These are phyloP conservation scores for Rutilus rutilus DNA, from an alignment of 2,113 vertebrate genomes.

Conservation along the genomic window DNA sequence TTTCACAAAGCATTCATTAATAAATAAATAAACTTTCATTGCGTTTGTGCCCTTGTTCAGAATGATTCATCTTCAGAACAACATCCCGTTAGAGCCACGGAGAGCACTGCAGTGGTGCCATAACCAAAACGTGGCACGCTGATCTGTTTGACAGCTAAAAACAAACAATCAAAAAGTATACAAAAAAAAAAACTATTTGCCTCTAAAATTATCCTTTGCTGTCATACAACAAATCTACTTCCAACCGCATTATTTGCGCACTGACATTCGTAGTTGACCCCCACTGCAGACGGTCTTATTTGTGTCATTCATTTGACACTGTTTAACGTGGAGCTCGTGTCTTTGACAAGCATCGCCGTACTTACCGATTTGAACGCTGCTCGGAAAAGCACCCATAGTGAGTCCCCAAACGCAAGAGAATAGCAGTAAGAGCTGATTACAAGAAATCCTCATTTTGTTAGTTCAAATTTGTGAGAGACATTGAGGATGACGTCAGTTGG, in stretches of 20 bases:
- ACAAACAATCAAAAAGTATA: conserved; percentile 32
- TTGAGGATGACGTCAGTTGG: conserved; percentile 79
- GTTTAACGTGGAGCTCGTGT: not conserved
- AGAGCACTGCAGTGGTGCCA: conserved; percentile 75
- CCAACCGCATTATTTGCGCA: conserved; percentile 13
- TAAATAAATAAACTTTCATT: conserved; percentile 29
- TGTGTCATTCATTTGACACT: conserved; percentile 13
- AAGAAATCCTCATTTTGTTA: conserved; percentile 98
- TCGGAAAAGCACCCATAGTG: conserved; percentile 98
- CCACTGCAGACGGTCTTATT: conserved; percentile 2
- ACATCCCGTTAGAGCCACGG: conserved; percentile 36
- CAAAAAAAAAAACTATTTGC: not conserved
- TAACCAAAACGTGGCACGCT: conserved; percentile 57
- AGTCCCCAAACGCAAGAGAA: conserved; percentile 96
- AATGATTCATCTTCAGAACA: conserved; percentile 22
- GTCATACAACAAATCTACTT: conserved; percentile 16
- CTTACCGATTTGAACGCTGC: conserved; percentile 99
- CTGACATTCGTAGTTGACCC: conserved; percentile 26
- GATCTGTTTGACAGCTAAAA: conserved; percentile 39
- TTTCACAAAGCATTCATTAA: not conserved
- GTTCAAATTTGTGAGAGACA: conserved; percentile 88
- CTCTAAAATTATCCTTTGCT: not conserved
- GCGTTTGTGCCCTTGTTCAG: conserved; percentile 25
- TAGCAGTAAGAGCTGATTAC: conserved; percentile 94
- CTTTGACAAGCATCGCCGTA: conserved; percentile 50